These are phyloP conservation scores for Rhinolophus ferrumequinum DNA, from an alignment of 2,113 vertebrate genomes.

Conservation along the genomic window DNA sequence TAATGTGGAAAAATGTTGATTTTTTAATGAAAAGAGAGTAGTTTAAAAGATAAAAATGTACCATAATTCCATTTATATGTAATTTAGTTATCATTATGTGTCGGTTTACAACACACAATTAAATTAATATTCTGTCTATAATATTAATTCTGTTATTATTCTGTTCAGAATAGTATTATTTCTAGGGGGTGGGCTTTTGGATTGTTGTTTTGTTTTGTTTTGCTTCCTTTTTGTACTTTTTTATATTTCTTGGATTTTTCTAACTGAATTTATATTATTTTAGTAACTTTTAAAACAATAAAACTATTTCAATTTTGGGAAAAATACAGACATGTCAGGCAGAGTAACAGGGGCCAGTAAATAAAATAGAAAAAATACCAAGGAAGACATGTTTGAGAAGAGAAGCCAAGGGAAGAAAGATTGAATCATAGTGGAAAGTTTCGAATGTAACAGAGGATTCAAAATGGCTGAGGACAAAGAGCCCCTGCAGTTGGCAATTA, in stretches of 20 bases:
- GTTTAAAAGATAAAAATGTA: neutral
- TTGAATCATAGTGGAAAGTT: neutral
- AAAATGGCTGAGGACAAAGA: neutral
- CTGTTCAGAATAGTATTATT: neutral
- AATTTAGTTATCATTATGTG: neutral
- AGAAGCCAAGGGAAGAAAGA: neutral
- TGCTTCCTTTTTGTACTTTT: neutral
- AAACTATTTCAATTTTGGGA: neutral
- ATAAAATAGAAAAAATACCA: neutral
- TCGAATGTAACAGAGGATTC: neutral
- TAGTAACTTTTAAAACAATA: constrained; percentile 8
- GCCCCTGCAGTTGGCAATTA: neutral
- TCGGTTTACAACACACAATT: neutral
- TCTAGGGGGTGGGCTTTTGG: neutral
- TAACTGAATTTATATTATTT: neutral
- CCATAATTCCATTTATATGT: neutral
- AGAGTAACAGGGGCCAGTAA: neutral
- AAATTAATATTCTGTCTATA: neutral
- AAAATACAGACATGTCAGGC: neutral
- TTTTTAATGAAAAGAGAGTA: neutral
- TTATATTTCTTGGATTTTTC: neutral
- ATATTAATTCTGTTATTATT: neutral
- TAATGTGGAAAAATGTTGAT: neutral
- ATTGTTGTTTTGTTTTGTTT: neutral
- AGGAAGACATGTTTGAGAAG: neutral